Evolutionary conservation across 2,797 vertebrate genomes (phyloP).

Genomic region (Tympanoctomys barrerae): DNA sequence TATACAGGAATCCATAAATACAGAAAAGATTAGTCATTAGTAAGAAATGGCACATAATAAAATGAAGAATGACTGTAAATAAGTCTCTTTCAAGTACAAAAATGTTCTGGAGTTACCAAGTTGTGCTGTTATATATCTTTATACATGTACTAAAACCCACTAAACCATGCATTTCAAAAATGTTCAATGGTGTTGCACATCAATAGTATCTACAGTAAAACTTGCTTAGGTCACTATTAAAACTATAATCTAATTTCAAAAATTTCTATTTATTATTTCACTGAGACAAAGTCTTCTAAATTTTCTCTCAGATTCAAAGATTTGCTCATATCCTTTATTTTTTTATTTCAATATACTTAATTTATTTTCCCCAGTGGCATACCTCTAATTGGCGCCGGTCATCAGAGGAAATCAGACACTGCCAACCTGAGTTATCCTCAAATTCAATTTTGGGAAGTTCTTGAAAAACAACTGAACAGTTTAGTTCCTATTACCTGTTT

Average conservation of each 20-base stretch:
- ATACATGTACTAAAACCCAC: not conserved
- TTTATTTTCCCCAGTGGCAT: not conserved
- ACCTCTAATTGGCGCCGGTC: not conserved
- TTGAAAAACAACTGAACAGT: not conserved
- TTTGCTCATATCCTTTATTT: not conserved
- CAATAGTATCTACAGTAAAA: not conserved
- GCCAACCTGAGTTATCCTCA: constrained; percentile 2
- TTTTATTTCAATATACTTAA: not conserved
- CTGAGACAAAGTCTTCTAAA: not conserved
- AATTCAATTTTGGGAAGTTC: constrained; percentile 26
- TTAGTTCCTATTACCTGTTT: not conserved
- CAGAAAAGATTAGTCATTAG: not conserved
- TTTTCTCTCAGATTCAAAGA: not conserved
- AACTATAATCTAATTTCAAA: not conserved
- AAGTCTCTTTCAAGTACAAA: not conserved
- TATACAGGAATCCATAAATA: not conserved
- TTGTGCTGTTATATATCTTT: not conserved
- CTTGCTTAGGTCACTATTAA: not conserved
- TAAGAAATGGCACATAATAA: not conserved
- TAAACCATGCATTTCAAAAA: not conserved
- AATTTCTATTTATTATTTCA: not conserved
- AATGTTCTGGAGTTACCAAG: not conserved
- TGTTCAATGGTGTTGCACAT: not conserved
- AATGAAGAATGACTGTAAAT: not conserved
- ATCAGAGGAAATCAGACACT: not conserved